Base-by-base conservation (phyloP, 2,797 vertebrate species). In the Diplodus puntazzo region DNA sequence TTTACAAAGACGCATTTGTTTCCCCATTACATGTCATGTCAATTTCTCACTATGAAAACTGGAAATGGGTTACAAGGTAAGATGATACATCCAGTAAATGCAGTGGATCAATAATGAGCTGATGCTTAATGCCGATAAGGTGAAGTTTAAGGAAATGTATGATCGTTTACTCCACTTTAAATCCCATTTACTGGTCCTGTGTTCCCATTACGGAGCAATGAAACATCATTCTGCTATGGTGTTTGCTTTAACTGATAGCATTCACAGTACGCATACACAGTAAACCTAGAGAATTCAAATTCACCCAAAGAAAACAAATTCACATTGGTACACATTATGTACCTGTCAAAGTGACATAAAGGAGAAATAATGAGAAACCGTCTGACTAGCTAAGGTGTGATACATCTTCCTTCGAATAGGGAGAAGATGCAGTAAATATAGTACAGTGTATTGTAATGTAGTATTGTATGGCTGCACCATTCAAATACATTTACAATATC, bases 131-230 rank as follows among this genome's bases (percentile, higher is more conserved):
- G 71, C 46, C 64, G 70, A 78, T 65, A 75, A 68, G 75, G 43
- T 77, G 78, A 77, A 58, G 50, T 84, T 76, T 73, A 45, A 17
- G 43, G 13, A 76, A 75, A 84, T 84, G 27, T 80, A 86, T 76
- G 60, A 16, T 27, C n/a, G 50, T 65, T 57, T n/a, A 45, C 39
- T 73, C 20, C 6, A 25, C 52, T 60, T 39, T 45, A 73, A 70
- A 75, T 83, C 50, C 30, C 43, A 80, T 77, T 87, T 58, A 52
- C 17, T 75, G 70, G 63, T 54, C 53, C 77, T 72, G 50, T 73
- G 70, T 78, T 62, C 59, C 59, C 55, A 60, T 80, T 73, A 75
- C 2, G 0, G 52, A 50, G 39, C 58, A 53, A 69, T 69, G 27
- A 49, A 53, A 75, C 65, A 27, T 45, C 66, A 70, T 54, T 62